phyloP scores from a whole-genome alignment of 2,888 invertebrate species.

The Copidosoma aretas region DNA sequence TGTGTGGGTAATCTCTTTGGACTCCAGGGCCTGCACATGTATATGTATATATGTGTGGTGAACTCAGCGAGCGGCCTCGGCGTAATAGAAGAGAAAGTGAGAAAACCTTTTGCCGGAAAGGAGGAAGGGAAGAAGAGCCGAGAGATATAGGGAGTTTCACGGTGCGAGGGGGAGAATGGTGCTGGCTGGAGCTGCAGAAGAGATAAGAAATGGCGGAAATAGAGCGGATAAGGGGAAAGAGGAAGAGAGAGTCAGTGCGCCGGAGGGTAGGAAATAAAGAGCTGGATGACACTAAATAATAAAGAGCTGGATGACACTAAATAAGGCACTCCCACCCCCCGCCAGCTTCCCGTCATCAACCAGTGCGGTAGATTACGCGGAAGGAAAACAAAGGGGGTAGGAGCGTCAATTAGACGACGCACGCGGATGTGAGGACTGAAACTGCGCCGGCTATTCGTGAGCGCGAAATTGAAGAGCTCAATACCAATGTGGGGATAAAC shows the following conservation, averaged over 20 bases:
- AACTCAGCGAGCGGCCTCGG: not conserved
- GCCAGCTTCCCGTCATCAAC: not conserved
- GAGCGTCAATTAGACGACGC: not conserved
- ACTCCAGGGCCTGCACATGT: not conserved
- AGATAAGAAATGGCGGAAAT: conserved; percentile 35
- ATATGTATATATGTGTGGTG: too few species aligned
- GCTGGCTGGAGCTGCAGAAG: not conserved
- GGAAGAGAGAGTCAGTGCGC: not conserved
- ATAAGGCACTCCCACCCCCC: too few species aligned
- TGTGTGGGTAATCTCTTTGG: not conserved
- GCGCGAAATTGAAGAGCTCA: conserved; percentile 2
- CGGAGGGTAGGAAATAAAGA: conserved; percentile 23
- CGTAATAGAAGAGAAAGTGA: conserved; percentile 30
- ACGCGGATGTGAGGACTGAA: conserved; percentile 8
- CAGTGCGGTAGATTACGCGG: conserved; percentile 27
- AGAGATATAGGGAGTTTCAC: not conserved
- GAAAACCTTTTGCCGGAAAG: conserved; percentile 12
- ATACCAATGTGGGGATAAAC: not conserved
- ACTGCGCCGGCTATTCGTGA: not conserved
- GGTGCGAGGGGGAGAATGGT: too few species aligned
- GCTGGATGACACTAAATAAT: conserved; percentile 29
- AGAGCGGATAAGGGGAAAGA: too few species aligned
- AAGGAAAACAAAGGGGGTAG: conserved; percentile 27
- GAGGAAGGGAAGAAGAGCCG: conserved; percentile 3
- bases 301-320: conserved; percentile 31